These are phyloP conservation scores for Sturnira hondurensis DNA, from an alignment of 2,113 vertebrate genomes.

Conservation along the genomic window DNA sequence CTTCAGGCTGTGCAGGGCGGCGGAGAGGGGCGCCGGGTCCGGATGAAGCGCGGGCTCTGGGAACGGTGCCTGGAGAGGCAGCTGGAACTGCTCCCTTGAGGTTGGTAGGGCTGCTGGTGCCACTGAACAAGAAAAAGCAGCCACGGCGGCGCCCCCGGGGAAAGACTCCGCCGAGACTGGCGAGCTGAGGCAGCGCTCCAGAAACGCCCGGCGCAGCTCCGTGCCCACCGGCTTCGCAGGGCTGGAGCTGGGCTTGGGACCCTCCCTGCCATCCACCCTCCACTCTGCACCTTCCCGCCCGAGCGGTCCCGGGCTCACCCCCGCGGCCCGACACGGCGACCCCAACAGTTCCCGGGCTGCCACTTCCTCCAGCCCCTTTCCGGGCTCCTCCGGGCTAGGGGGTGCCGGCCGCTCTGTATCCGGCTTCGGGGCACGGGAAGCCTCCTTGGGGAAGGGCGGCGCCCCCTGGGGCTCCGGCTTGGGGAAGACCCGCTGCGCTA, in stretches of 20 bases:
- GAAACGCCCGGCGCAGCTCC: slow-evolving; percentile 75
- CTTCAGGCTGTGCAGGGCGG: slow-evolving; percentile 66
- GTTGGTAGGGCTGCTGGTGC: slow-evolving; percentile 51
- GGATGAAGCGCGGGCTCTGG: slow-evolving; percentile 57
- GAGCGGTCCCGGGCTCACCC: slow-evolving; percentile 31
- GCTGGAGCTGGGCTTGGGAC: slow-evolving; percentile 51
- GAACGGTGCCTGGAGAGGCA: slow-evolving; percentile 73
- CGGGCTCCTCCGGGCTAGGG: background rate
- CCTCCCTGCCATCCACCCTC: slow-evolving; percentile 35
- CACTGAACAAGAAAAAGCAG: slow-evolving; percentile 56
- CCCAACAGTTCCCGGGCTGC: background rate
- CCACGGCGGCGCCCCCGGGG: slow-evolving; percentile 68
- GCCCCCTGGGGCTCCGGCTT: background rate
- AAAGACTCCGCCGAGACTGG: slow-evolving; percentile 79
- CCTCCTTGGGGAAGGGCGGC: background rate
- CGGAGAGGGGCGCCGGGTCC: slow-evolving; percentile 30
- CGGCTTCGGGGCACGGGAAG: slow-evolving; percentile 58
- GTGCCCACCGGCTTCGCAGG: slow-evolving; percentile 63
- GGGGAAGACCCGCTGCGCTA: slow-evolving; percentile 58
- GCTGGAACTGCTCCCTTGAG: slow-evolving; percentile 73
- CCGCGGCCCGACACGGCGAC: background rate
- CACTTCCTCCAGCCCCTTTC: background rate
- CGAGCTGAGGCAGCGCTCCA: slow-evolving; percentile 78
- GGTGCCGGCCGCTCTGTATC: slow-evolving; percentile 71
- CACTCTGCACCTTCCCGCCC: slow-evolving; percentile 43